phyloP scores from a whole-genome alignment of 2,797 vertebrate species.

The Diglossa cyanea region DNA sequence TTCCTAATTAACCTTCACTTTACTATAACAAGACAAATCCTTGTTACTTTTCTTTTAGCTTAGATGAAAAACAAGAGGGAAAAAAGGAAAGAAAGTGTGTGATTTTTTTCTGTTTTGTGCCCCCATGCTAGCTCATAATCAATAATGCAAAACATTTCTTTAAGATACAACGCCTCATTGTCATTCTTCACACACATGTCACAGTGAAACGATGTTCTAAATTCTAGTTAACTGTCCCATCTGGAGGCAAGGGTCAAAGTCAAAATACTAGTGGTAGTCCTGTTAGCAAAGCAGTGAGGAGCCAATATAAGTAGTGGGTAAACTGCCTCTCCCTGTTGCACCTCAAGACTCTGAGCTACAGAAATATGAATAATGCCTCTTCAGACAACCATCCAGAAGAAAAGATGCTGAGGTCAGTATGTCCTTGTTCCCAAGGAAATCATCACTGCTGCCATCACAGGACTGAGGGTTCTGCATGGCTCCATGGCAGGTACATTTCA shows the following conservation, averaged over 20 bases:
- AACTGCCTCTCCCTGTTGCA: background rate
- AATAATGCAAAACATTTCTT: background rate
- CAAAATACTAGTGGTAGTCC: background rate
- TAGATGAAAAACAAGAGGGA: background rate
- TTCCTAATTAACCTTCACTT: constrained; percentile 44
- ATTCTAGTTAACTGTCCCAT: background rate
- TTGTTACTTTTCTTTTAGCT: background rate
- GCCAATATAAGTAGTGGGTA: background rate
- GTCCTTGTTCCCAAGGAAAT: background rate
- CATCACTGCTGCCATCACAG: background rate
- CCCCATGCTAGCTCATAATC: background rate
- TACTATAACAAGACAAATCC: background rate
- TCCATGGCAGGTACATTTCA: background rate
- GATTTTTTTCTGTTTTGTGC: background rate
- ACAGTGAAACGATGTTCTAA: background rate
- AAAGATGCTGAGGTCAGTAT: background rate
- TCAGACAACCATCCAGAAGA: background rate
- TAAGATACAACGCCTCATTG: background rate
- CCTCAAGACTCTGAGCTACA: background rate
- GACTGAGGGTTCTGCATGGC: background rate
- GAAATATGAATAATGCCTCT: background rate
- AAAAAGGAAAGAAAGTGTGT: background rate
- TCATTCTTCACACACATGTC: background rate
- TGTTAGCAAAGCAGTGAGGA: background rate
- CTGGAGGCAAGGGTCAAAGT: background rate